These are phyloP conservation scores for Melanotaenia maccullochi DNA, from an alignment of 2,797 vertebrate genomes.

Conservation along the genomic window DNA sequence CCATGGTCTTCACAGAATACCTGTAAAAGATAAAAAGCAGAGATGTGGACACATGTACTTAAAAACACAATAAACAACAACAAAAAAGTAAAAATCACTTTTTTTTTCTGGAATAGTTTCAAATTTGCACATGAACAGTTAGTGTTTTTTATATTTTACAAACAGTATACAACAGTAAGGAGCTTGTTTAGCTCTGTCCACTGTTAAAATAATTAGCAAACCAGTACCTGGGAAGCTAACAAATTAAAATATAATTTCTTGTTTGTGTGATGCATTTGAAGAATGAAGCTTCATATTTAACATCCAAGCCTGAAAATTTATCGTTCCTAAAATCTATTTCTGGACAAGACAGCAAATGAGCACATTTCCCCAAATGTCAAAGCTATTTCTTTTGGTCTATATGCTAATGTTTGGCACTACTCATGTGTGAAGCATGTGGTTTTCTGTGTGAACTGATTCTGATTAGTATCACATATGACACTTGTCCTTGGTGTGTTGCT, in stretches of 20 bases:
- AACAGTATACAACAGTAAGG: neutral
- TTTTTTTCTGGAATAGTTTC: neutral
- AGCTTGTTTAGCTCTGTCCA: neutral
- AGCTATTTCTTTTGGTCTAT: constrained; percentile 17
- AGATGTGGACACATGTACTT: constrained; percentile 1
- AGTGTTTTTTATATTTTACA: neutral
- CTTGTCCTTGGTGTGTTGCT: constrained; percentile 57
- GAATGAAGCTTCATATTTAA: neutral
- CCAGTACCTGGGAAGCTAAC: neutral
- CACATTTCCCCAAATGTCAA: constrained; percentile 11
- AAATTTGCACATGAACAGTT: neutral
- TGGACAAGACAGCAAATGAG: neutral
- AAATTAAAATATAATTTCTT: neutral
- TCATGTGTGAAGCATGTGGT: constrained; percentile 22
- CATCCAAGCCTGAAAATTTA: neutral
- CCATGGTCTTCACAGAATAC: constrained; percentile 16
- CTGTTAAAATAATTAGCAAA: neutral
- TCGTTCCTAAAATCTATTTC: neutral
- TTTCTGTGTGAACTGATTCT: constrained; percentile 37
- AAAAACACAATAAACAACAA: neutral
- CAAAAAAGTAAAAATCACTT: neutral
- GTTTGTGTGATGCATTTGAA: neutral
- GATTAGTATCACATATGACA: constrained; percentile 57
- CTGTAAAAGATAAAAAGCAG: constrained; percentile 52
- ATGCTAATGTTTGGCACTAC: constrained; percentile 12